Conservation (phyloP, 2,113 vertebrate genomes). For the Callaeas wilsoni region DNA sequence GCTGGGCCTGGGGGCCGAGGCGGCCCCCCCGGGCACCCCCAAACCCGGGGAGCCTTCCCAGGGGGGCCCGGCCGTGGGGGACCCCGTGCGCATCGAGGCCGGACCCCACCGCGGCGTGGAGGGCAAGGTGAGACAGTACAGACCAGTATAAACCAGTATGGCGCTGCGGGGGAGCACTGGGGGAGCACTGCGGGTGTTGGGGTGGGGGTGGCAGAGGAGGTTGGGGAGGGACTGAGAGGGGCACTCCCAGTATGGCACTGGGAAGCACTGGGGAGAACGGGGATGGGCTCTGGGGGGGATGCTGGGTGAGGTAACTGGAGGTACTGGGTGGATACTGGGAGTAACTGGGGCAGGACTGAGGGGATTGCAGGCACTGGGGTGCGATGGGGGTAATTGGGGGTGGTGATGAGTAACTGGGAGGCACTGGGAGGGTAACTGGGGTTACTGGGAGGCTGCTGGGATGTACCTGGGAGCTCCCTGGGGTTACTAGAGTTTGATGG, state of each 20-base stretch:
- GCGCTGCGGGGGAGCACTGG: too few relatives aligned
- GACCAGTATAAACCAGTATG: neutral
- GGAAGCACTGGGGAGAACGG: neutral
- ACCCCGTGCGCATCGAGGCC: neutral
- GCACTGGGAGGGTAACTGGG: neutral
- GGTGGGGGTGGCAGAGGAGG: too few relatives aligned
- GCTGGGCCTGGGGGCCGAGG: neutral
- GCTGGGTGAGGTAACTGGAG: too few relatives aligned
- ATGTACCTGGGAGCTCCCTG: neutral
- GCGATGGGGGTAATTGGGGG: too few relatives aligned
- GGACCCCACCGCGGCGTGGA: neutral
- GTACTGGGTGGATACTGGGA: neutral
- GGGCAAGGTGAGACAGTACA: neutral
- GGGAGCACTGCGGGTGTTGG: neutral
- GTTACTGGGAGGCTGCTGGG: neutral
- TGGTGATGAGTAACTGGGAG: neutral
- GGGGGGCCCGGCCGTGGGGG: neutral
- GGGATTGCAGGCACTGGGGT: neutral
- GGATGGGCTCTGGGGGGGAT: too few relatives aligned
- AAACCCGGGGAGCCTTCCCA: too few relatives aligned
- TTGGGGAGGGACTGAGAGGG: too few relatives aligned
- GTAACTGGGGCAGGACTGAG: neutral
- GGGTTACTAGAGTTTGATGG: neutral
- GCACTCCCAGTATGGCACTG: neutral
- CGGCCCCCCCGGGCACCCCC: neutral